Conservation (phyloP, 1,140 invertebrate species). For the Drosophila aff. region DNA sequence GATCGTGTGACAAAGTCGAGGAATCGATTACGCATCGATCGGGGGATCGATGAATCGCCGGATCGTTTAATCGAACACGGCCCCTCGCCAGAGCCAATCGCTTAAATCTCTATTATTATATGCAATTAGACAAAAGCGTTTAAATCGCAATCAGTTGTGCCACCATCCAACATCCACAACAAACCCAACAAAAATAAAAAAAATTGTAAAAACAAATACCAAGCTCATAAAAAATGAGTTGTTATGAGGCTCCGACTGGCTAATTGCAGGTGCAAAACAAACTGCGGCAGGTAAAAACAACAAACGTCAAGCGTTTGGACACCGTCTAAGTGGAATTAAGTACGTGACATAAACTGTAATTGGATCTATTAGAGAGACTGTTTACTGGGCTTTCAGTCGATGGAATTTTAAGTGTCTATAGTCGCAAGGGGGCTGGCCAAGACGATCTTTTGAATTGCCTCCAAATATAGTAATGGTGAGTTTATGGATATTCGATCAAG, state of each 20-base stretch:
- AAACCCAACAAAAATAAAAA: slow-evolving; percentile 34
- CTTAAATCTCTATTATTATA: slow-evolving; percentile 67
- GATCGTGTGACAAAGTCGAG: slow-evolving; percentile 74
- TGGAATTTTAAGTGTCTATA: slow-evolving; percentile 57
- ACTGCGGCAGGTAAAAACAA: slow-evolving; percentile 40
- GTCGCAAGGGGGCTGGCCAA: slow-evolving; percentile 24
- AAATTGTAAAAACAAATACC: slow-evolving; percentile 28
- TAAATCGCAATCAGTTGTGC: slow-evolving; percentile 65
- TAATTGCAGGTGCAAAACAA: slow-evolving; percentile 72
- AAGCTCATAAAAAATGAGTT: slow-evolving; percentile 72
- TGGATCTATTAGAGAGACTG: slow-evolving; percentile 72
- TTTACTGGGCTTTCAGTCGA: slow-evolving; percentile 38
- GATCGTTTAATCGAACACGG: slow-evolving; percentile 24
- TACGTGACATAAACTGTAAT: slow-evolving; percentile 80
- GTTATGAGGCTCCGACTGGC: slow-evolving; percentile 70
- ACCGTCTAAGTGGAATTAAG: slow-evolving; percentile 76
- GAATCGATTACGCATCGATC: slow-evolving; percentile 51
- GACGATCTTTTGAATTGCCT: slow-evolving; percentile 6
- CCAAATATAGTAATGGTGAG: slow-evolving; percentile 11
- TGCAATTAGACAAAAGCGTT: slow-evolving; percentile 78
- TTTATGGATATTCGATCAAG: not conserved
- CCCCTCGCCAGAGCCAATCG: slow-evolving; percentile 6
- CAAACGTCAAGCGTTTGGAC: slow-evolving; percentile 67
- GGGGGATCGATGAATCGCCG: slow-evolving; percentile 30
- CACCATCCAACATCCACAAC: slow-evolving; percentile 30